These are phyloP conservation scores for Aldabrachelys gigantea DNA, from an alignment of 2,113 vertebrate species.

Conservation along the genomic window DNA sequence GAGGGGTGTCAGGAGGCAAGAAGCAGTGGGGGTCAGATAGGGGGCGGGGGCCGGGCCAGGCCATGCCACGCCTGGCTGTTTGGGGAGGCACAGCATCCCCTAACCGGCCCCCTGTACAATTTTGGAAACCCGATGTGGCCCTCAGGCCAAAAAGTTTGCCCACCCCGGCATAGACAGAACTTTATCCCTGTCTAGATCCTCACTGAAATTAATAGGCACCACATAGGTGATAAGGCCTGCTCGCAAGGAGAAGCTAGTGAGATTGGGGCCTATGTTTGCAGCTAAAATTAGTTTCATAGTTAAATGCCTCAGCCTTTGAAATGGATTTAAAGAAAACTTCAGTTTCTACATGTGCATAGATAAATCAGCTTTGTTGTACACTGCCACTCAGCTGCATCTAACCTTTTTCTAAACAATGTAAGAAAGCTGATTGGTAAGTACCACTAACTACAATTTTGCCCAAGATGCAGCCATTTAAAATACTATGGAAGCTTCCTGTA, in stretches of 20 bases:
- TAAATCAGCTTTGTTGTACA: neutral
- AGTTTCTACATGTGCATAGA: neutral
- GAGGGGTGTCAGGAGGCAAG: too few species aligned
- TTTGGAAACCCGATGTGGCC: too few species aligned
- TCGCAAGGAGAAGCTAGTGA: neutral
- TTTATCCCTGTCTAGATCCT: neutral
- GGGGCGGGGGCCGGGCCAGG: too few species aligned
- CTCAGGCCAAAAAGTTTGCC: too few species aligned
- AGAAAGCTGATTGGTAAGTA: neutral
- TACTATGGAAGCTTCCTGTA: neutral
- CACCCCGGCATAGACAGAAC: rapidly evolving
- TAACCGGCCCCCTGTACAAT: too few species aligned
- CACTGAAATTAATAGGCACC: neutral
- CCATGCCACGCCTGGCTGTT: too few species aligned
- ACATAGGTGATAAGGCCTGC: neutral
- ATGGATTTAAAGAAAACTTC: neutral
- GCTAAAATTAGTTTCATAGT: neutral
- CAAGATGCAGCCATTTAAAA: neutral
- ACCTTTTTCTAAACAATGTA: neutral
- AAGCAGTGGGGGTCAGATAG: too few species aligned
- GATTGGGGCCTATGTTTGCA: neutral
- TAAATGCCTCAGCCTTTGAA: neutral
- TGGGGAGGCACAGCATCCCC: too few species aligned
- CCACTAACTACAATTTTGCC: neutral
- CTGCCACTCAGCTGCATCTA: neutral